Base-by-base conservation (phyloP, 2,113 vertebrate genomes). In the Mesembrinibis cayennensis region DNA sequence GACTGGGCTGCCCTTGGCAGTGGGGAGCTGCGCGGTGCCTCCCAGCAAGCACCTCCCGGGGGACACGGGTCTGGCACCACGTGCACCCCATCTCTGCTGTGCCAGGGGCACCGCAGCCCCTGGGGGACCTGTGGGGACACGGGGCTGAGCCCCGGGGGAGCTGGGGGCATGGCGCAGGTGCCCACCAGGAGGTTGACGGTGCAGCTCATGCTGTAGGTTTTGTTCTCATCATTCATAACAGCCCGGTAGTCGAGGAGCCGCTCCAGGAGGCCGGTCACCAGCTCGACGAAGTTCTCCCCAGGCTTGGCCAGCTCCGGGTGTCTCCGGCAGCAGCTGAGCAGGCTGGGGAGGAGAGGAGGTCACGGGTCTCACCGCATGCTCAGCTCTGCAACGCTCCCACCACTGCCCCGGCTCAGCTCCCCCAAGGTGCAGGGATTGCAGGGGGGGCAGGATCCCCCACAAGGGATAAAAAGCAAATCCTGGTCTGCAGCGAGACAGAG, bases 141-240 rank as follows among this genome's bases (percentile, higher is more conserved):
- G 1, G 32, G n/a, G 40, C 67, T 32, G 58, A 56, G 36, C 22
- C 10, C 56, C 52, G 58, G 2, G 26, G 55, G 56, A 44, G 18
- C 30, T 16, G 36, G 47, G 26, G 29, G 7, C 55, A 55, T 0
- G 4, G 42, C 52, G n/a, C 45, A 29, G 18, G 44, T 15, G 26
- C 97, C 19, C 65, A 98, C 97, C 97, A 98, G 89, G 52, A 98
- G 95, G 90, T 97, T 98, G 78, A 98, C 97, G 0, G 97, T 98
- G 94, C 97, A 98, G 81, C 96, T 97, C 97, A 98, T 98, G 94
- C 96, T 97, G 97, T 97, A 97, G 81, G 96, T 97, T 59, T 97
- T 96, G 95, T 98, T 98, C 78, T 98, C 97, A 0, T 98, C 97
- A 0, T 98, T 97, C 97, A 91, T 97, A 13, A 98, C 97, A 2